A percentile compares a stretch with the other conserved stretches of the same genome.
Conservation (phyloP, 2,113 vertebrate species). For the zebrafish (Danio rerio) region DNA sequence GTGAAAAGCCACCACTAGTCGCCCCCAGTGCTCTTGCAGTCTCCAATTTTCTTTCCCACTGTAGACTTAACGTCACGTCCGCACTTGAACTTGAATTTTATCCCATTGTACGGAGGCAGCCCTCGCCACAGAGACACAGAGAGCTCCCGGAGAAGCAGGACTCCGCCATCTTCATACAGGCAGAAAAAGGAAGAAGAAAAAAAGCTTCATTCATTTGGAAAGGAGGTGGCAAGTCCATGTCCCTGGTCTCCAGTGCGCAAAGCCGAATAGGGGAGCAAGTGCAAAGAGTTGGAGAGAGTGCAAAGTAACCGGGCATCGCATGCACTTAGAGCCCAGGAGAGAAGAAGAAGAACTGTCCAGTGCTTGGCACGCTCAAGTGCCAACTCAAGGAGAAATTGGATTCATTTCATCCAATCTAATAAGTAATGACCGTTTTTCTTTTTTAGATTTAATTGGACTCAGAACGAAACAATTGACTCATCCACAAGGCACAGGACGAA, state of each 20-base stretch:
- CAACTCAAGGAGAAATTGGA: conserved; percentile 64
- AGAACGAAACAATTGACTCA: conserved; percentile 18
- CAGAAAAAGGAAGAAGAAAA: conserved; percentile 66
- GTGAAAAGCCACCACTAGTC: conserved; percentile 99
- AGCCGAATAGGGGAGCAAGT: conserved; percentile 57
- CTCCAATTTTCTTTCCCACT: conserved; percentile 90
- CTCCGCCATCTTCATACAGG: conserved; percentile 89
- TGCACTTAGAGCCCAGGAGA: conserved; percentile 56
- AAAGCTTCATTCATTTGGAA: conserved; percentile 57
- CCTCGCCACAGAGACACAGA: conserved; percentile 91
- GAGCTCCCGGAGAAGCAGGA: conserved; percentile 92
- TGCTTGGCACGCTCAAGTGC: conserved; percentile 64
- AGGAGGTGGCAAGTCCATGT: conserved; percentile 59
- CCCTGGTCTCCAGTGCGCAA: conserved; percentile 53
- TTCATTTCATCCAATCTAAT: conserved; percentile 49
- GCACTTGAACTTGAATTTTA: conserved; percentile 99
- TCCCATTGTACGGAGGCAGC: conserved; percentile 95
- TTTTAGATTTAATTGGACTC: conserved; percentile 42
- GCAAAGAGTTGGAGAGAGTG: conserved; percentile 66
- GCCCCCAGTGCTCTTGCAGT: conserved; percentile 99
- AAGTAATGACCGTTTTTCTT: conserved; percentile 37
- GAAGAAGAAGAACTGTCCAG: conserved; percentile 70
- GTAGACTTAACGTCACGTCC: conserved; percentile 99
- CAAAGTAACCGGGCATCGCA: conserved; percentile 61
- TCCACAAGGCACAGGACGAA: conserved; percentile 49